Conservation (phyloP, 2,797 vertebrate genomes). For the Acanthiza pusilla region DNA sequence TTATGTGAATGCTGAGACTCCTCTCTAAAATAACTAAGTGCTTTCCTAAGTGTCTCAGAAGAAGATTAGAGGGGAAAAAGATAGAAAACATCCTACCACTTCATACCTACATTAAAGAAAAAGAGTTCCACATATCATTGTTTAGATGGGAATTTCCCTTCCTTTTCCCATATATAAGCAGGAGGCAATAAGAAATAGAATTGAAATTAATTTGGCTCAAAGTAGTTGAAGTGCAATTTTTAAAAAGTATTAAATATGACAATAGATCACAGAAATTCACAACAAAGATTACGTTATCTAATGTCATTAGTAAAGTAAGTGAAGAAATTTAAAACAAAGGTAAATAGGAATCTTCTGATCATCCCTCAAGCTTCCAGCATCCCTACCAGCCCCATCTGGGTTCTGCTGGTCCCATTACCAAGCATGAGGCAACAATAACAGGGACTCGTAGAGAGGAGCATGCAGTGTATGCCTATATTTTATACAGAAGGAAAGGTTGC, state of each 20-base stretch:
- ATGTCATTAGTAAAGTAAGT: background rate
- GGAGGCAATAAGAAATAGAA: background rate
- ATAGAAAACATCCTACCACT: rapidly evolving
- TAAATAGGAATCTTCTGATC: background rate
- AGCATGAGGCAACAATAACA: background rate
- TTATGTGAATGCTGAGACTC: background rate
- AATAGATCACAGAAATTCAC: background rate
- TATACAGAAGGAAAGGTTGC: background rate
- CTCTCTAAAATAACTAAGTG: background rate
- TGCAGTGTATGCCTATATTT: background rate
- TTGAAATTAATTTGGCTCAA: background rate
- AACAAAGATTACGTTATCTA: background rate
- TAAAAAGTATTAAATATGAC: background rate
- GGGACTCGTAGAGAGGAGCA: background rate
- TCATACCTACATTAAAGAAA: background rate
- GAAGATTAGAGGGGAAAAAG: background rate
- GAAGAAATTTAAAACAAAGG: background rate
- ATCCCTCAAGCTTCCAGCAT: background rate
- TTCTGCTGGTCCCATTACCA: background rate
- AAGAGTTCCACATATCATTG: background rate
- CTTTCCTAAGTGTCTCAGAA: background rate
- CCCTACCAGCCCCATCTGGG: background rate
- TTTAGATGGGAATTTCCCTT: background rate
- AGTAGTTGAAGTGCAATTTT: background rate
- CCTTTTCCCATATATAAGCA: background rate